Percentiles rank a stretch among this genome's conserved stretches.
Evolutionary conservation across 2,113 vertebrate species (phyloP).

Genomic region (Turdus rufiventris): DNA sequence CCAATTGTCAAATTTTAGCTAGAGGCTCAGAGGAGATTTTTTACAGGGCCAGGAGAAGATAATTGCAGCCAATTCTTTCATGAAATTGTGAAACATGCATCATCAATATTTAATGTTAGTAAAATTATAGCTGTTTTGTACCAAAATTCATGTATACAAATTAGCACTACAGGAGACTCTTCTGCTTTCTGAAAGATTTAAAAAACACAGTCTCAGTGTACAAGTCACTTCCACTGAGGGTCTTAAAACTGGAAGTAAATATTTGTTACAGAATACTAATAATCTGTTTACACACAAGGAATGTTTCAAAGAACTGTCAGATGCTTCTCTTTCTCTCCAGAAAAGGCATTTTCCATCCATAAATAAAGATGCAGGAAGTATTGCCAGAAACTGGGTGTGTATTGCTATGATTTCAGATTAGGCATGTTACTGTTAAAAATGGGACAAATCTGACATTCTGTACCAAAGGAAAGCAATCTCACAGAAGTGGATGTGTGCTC

Average conservation of each 20-base stretch:
- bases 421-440: not conserved
- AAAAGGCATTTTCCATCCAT: not conserved
- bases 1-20: not conserved
- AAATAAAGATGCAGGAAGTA: not conserved
- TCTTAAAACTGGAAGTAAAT: not conserved
- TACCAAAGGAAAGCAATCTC: not conserved
- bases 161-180: not conserved
- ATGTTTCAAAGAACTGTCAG: not conserved
- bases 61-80: not conserved
- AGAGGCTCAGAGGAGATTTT: not conserved
- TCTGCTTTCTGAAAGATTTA: not conserved
- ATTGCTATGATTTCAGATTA: not conserved
- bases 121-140: slow-evolving; percentile 24
- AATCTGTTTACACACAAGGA: not conserved
- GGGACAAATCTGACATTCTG: not conserved
- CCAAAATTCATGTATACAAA: slow-evolving; percentile 11
- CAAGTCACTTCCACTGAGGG: not conserved
- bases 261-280: slow-evolving; percentile 18
- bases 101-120: slow-evolving; percentile 39
- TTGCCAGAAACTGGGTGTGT: not conserved
- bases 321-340: not conserved
- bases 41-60: not conserved
- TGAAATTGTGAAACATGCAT: not conserved
- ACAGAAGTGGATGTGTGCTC: not conserved
- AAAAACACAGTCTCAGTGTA: not conserved